phyloP scores from a whole-genome alignment of 2,888 invertebrate species.

The Rhorus exstirpatorius region DNA sequence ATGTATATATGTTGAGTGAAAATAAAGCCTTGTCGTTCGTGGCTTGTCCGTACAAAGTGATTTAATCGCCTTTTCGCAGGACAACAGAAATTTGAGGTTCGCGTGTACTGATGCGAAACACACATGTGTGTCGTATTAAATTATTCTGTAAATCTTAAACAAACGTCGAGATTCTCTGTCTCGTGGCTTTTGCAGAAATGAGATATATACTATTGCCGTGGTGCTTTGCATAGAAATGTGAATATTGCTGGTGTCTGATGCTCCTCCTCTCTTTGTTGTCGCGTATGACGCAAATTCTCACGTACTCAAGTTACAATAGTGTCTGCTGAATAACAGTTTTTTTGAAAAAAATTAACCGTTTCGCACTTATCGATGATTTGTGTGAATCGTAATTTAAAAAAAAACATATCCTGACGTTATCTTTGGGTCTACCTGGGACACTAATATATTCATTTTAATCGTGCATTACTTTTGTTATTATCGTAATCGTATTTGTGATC shows the following conservation, averaged over 20 bases:
- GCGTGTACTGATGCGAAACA: constrained; percentile 8
- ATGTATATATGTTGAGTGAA: not conserved
- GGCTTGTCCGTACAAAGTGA: constrained; percentile 1
- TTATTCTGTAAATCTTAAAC: constrained; percentile 43
- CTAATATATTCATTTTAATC: too few species aligned
- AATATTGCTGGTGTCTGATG: not conserved
- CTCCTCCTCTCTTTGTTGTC: too few species aligned
- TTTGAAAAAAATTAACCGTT: too few species aligned
- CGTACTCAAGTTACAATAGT: not conserved
- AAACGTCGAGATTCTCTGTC: constrained; percentile 55
- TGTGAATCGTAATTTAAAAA: too few species aligned
- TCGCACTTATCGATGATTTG: too few species aligned
- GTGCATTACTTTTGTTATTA: too few species aligned
- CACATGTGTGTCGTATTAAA: constrained; percentile 40
- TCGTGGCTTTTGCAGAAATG: constrained; percentile 25
- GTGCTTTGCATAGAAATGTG: not conserved
- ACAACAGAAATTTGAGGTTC: constrained; percentile 12
- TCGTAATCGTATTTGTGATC: too few species aligned
- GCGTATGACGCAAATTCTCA: not conserved
- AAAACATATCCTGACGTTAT: too few species aligned
- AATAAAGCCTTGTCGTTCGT: constrained; percentile 35
- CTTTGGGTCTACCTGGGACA: too few species aligned
- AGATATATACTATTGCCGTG: constrained; percentile 10
- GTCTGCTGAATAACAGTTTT: too few species aligned
- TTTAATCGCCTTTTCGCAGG: constrained; percentile 10